Base-by-base conservation (phyloP, 2,888 invertebrate genomes). In the Leucophenga maculata region DNA sequence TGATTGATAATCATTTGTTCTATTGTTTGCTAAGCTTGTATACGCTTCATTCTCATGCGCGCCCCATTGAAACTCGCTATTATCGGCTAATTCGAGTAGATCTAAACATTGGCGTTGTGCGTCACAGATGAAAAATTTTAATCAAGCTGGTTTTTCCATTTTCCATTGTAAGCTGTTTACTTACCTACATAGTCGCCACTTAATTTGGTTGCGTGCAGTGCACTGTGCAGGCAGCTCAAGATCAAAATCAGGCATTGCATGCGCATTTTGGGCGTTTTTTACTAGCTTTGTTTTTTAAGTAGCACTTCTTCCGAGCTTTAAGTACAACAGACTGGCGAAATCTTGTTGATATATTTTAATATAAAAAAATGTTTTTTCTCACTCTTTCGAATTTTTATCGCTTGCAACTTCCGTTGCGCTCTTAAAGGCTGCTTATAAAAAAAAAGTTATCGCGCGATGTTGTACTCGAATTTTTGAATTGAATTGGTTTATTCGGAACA, bases 21-120 rank as follows among this genome's bases (percentile, higher is more conserved):
- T 69, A 16, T 70, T 60, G 65, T 54, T 68, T 75, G 66, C 52
- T 59, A n/a, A 32, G 14, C 62, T 73, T n/a, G 54, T 48, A 68
- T 75, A 74, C 16, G 44, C 44, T 6, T 69, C 60, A 44, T 86
- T 86, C 70, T 84, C 84, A 13, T 72, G 68, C 9, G 74, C 75
- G n/a, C 83, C 79, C 85, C 86, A 84, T 20, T 78, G 72, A 72
- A 84, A 84, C 59, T 84, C 83, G 68, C 82, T 78, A 60, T 85
- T 87, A 73, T 86, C 85, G 62, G 72, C 70, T 32, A 83, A 69
- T 11, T 85, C 82, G 6, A 86, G 78, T 65, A 87, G 75, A 80
- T 87, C 86, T 87, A 60, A 3, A 26, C 4, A n/a, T n/a, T n/a
- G n/a, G 26, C 4, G 4, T 26, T 26, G 26, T 18, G 31, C 48